Base-by-base conservation (phyloP, 2,888 invertebrate genomes). In the Unio delphinus region DNA sequence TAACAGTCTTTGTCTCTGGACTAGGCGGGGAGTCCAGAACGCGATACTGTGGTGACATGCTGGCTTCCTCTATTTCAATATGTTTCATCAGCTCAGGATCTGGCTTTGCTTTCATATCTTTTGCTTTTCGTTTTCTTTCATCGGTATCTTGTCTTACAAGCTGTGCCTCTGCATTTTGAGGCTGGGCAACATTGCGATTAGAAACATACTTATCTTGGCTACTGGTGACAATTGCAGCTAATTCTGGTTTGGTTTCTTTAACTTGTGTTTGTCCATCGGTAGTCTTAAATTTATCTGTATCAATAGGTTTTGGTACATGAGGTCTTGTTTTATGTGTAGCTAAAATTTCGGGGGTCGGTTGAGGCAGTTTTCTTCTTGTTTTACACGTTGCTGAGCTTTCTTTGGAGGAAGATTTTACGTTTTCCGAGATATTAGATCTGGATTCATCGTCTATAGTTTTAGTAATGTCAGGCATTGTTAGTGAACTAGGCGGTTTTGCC, bases 21-120 rank as follows among this genome's bases (percentile, higher is more conserved):
- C 87, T 87, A 28, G 85, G 84, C 4, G 88, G 88, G 17, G 88
- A 88, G 69, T 85, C 85, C 67, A 88, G 75, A 3, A 88, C 87
- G 65, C 81, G 81, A 70, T 88, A 87, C 67, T 86, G 87, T 18
- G 87, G 86, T 0, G 87, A 86, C 55, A 84, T 74, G 2, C 82
- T 83, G 55, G 82, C 80, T 58, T 86, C 86, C 64, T 86, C 85
- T 3, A 79, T 69, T 66, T 83, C 85, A 45, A 86, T 80, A 69
- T 87, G 83, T 61, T 81, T 80, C 45, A 86, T 80, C 5, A 83
- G 73, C 3, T 84, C 65, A 0, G 86, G 86, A 69, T 83, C 83
- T 8, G 85, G 83, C 68, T 85, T 85, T 0, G 84, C 84, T 73
- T 86, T 86, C 72, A 86, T 66, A 57, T 86, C 83, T 67, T 86